Percentiles rank a stretch among this genome's conserved stretches.
Evolutionary conservation across 2,888 invertebrate genomes (phyloP).

Genomic region (Glyphotaelius pellucidus): DNA sequence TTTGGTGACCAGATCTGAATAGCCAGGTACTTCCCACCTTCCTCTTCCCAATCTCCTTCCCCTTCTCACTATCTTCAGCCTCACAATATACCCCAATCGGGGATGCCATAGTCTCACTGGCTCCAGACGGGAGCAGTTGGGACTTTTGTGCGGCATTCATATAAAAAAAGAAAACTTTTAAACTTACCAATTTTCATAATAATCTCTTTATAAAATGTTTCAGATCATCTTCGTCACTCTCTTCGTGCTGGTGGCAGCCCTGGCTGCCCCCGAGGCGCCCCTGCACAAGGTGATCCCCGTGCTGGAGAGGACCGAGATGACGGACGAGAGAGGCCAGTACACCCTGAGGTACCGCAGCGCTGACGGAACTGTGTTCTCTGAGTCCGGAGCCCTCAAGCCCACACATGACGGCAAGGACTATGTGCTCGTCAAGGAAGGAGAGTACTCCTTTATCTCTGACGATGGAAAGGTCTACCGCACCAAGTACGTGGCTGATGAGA

Average conservation of each 20-base stretch:
- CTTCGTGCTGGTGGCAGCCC: not conserved
- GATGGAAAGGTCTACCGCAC: conserved; percentile 59
- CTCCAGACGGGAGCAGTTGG: no score
- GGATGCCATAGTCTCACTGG: no score
- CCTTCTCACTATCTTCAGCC: no score
- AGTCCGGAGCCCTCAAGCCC: conserved; percentile 63
- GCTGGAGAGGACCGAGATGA: conserved; percentile 61
- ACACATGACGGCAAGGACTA: conserved; percentile 62
- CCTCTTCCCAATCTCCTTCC: no score
- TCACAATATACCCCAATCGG: no score
- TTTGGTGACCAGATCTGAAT: no score
- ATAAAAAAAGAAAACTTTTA: no score
- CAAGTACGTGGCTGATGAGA: conserved; percentile 64
- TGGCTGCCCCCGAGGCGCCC: conserved; percentile 33
- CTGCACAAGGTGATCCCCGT: conserved; percentile 53
- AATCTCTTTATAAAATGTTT: not conserved
- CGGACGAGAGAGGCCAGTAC: conserved; percentile 63
- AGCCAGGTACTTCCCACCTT: no score
- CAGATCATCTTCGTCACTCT: not conserved
- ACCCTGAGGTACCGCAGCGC: conserved; percentile 60
- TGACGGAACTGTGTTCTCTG: conserved; percentile 61
- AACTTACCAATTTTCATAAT: not conserved
- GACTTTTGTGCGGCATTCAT: no score
- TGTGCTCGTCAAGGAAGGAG: conserved; percentile 63
- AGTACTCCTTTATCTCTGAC: conserved; percentile 60